Conservation (phyloP, 2,113 vertebrate genomes). For the Scomber colias region DNA sequence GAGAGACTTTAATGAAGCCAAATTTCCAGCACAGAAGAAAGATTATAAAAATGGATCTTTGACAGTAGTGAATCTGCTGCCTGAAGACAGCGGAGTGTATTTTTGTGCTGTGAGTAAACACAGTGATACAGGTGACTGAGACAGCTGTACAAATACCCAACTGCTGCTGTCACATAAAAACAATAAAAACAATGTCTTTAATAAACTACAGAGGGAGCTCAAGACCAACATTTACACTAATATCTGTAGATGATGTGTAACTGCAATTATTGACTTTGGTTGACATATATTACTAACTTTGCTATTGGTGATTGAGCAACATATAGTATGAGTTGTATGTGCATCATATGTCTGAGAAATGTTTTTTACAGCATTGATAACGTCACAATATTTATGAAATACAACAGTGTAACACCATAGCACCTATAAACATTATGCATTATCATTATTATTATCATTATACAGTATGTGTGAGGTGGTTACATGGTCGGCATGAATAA, state of each 20-base stretch:
- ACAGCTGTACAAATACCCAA: slow-evolving; percentile 30
- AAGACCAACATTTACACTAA: not conserved
- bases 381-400: no score
- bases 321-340: no score
- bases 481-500: no score
- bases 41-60: slow-evolving; percentile 43
- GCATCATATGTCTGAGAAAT: no score
- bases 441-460: no score
- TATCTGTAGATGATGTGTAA: not conserved
- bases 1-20: slow-evolving; percentile 14
- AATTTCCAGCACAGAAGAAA: not conserved
- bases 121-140: slow-evolving; percentile 3
- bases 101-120: slow-evolving; percentile 58
- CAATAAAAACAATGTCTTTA: no score
- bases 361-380: no score
- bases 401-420: no score
- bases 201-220: not conserved
- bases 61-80: slow-evolving; percentile 54
- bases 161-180: rapidly evolving
- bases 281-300: no score
- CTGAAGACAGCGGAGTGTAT: slow-evolving; percentile 36
- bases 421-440: no score
- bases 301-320: no score
- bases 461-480: no score
- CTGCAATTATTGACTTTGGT: not conserved